A percentile compares a stretch with the other conserved stretches of the same genome.
Evolutionary conservation across 2,888 invertebrate species (phyloP).

Genomic region (Amblyjoppa fuscipennis): DNA sequence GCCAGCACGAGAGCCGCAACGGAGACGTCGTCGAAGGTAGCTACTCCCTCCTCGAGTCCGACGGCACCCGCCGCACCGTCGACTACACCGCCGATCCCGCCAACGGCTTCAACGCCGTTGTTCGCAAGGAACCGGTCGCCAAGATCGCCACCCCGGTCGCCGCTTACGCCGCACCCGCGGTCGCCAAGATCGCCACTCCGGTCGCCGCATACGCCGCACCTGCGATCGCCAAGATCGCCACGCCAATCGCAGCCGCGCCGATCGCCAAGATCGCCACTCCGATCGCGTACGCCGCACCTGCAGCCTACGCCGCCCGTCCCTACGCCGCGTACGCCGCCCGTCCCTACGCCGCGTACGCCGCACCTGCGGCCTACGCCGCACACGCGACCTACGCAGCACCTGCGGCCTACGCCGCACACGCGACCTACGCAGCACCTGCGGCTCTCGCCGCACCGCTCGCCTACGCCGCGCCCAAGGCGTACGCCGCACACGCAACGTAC

Average conservation of each 20-base stretch:
- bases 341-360: conserved; percentile 7
- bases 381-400: conserved; percentile 47
- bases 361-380: conserved; percentile 55
- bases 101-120: conserved; percentile 78
- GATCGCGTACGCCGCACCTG: conserved; percentile 52
- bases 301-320: conserved; percentile 23
- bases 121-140: conserved; percentile 81
- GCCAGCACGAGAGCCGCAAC: conserved; percentile 75
- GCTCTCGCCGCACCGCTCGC: conserved; percentile 11
- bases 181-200: conserved; percentile 50
- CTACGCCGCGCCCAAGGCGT: conserved; percentile 86
- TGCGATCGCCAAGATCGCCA: conserved; percentile 12
- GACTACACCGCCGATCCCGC: conserved; percentile 76
- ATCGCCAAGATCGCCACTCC: conserved; percentile 51
- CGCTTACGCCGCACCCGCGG: conserved; percentile 36
- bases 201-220: conserved; percentile 56
- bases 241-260: conserved; percentile 32
- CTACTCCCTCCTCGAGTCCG: conserved; percentile 76
- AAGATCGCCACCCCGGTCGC: conserved; percentile 20
- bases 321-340: conserved; percentile 75
- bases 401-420: conserved; percentile 30
- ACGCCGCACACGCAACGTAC: conserved; percentile 86
- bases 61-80: conserved; percentile 75
- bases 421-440: conserved; percentile 47
- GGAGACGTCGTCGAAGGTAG: conserved; percentile 77